Conservation (phyloP, 92 coral and sea anemone species). For the Plumapathes pennacea region DNA sequence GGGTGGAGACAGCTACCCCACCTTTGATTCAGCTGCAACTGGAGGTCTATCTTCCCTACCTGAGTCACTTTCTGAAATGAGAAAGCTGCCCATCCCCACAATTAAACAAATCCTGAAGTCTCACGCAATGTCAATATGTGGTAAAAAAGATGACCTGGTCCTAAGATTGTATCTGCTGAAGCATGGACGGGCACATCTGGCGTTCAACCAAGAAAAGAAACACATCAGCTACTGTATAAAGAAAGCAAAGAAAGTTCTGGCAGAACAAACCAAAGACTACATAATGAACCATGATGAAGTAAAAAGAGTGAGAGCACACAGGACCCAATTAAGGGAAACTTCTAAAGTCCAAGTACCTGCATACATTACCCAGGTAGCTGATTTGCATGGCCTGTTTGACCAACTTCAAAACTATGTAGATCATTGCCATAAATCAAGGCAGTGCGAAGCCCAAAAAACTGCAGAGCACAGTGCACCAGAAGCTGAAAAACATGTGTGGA, state of each 20-base stretch:
- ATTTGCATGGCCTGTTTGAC: too few relatives aligned
- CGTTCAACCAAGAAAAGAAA: neutral
- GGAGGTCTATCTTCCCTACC: slow-evolving; percentile 18
- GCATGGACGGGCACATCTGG: slow-evolving; percentile 13
- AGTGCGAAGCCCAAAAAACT: too few relatives aligned
- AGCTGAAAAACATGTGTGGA: too few relatives aligned
- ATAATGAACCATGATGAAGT: slow-evolving; percentile 2
- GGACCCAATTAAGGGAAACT: neutral
- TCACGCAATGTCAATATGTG: slow-evolving; percentile 8
- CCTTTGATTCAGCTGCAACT: slow-evolving; percentile 15
- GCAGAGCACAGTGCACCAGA: neutral
- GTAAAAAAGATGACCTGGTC: slow-evolving; percentile 34
- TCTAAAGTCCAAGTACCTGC: slow-evolving; percentile 3
- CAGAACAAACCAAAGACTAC: neutral
- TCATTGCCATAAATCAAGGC: too few relatives aligned
- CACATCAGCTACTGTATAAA: neutral
- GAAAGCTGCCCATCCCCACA: slow-evolving; percentile 30
- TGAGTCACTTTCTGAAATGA: slow-evolving; percentile 8
- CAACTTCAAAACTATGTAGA: too few relatives aligned
- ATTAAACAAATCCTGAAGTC: slow-evolving; percentile 25
- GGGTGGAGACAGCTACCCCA: slow-evolving; percentile 7
- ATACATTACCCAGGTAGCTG: too few relatives aligned
- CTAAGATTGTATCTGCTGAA: slow-evolving; percentile 21
- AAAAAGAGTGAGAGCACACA: neutral
- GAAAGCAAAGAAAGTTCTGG: slow-evolving; percentile 1